phyloP scores from a whole-genome alignment of 2,113 vertebrate species.

The Periophthalmus modestus region DNA sequence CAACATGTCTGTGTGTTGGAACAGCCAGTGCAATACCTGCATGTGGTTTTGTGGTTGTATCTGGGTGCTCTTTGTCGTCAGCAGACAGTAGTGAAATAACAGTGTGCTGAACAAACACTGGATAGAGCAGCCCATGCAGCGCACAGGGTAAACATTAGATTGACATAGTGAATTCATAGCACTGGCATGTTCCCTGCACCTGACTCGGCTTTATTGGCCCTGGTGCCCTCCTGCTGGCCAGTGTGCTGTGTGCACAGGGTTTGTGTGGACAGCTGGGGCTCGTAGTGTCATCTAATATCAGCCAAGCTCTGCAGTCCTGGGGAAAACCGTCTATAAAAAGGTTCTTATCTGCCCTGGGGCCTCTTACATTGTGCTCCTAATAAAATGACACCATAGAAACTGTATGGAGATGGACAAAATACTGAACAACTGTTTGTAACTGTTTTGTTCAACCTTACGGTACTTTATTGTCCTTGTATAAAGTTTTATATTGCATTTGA shows the following conservation, averaged over 20 bases:
- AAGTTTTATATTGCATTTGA: no score
- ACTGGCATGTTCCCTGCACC: conserved; percentile 63
- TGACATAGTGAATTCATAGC: conserved; percentile 41
- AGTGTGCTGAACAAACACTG: conserved; percentile 19
- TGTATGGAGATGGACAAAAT: conserved; percentile 18
- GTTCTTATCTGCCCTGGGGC: conserved; percentile 64
- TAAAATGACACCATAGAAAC: conserved; percentile 62
- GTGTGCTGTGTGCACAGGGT: conserved; percentile 58
- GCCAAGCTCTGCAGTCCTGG: conserved; percentile 51
- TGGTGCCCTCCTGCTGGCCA: conserved; percentile 53
- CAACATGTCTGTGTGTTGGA: conserved; percentile 15
- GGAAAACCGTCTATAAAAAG: conserved; percentile 67
- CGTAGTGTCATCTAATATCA: conserved; percentile 67
- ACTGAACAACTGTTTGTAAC: background rate
- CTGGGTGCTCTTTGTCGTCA: conserved; percentile 35
- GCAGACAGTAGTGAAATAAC: conserved; percentile 25
- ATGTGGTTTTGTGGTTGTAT: conserved; percentile 29
- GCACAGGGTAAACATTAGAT: conserved; percentile 46
- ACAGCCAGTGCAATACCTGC: conserved; percentile 11
- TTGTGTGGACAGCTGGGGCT: conserved; percentile 78
- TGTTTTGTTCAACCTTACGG: no score
- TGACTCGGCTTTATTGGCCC: conserved; percentile 71
- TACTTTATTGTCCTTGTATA: no score
- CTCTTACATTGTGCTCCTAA: conserved; percentile 59
- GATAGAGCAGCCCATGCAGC: conserved; percentile 35